Evolutionary conservation across 1,140 invertebrate genomes (phyloP).

Genomic region (Camponotus vicinus): DNA sequence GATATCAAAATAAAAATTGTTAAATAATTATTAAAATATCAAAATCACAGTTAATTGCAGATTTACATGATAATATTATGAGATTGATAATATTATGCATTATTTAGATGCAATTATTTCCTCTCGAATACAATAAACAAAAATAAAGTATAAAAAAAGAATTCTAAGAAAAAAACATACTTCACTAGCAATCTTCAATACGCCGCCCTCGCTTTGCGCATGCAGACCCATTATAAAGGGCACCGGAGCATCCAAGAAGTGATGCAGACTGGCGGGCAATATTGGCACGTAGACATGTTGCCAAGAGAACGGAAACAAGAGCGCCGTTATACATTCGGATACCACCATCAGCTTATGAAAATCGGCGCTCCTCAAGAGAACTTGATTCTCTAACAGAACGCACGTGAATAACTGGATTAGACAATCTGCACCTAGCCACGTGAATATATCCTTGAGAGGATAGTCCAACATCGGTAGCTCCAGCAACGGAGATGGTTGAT

Average conservation of each 20-base stretch:
- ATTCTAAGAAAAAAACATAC: conserved; percentile 79
- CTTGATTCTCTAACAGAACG: conserved; percentile 98
- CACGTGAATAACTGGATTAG: conserved; percentile 98
- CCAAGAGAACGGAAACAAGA: conserved; percentile 98
- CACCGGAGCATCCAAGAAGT: conserved; percentile 99
- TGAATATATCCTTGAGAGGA: conserved; percentile 95
- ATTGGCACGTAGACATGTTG: conserved; percentile 99
- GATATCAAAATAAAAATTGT: background rate
- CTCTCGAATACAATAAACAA: conserved; percentile 8
- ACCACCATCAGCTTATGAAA: conserved; percentile 98
- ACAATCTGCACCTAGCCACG: conserved; percentile 94
- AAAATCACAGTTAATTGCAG: background rate
- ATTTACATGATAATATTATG: background rate
- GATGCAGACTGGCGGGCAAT: conserved; percentile 96
- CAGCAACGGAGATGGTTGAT: conserved; percentile 90
- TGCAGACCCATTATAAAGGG: conserved; percentile 99
- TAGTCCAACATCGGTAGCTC: conserved; percentile 98
- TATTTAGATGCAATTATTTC: background rate
- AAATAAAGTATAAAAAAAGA: background rate
- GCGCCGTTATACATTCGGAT: conserved; percentile 95
- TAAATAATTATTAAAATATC: background rate
- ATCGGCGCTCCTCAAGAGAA: conserved; percentile 96
- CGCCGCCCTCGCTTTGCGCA: conserved; percentile 86
- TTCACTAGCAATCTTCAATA: conserved; percentile 88
- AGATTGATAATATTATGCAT: background rate